Base-by-base conservation (phyloP, 2,113 vertebrate genomes). In the Brachyistius frenatus region DNA sequence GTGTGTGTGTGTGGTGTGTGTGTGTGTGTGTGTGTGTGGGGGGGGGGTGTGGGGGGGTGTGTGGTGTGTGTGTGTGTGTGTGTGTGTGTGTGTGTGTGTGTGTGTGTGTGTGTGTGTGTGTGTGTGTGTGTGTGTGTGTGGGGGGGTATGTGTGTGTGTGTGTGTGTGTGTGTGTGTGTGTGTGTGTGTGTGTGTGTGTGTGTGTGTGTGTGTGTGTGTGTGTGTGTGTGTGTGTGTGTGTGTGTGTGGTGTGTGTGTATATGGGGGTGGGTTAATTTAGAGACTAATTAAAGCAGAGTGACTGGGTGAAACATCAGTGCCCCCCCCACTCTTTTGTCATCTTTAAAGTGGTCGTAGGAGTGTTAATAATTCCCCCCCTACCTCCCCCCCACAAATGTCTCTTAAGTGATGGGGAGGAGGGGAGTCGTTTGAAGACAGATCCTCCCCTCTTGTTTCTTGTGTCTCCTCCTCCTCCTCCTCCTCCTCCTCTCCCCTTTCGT, bases 341-440 rank as follows among this genome's bases (percentile, higher is more conserved):
- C 95, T 93, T 93, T 95, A 95, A 96, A 94, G 93, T 91, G 94
- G 85, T 89, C 91, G 84, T 30, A 88, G 93, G 87, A 91, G 93
- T 93, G 87, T 94, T 95, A 88, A 95, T 93, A 95, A 96, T 95
- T 82, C 84, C 71, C 72, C 73, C 83, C 63, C 44, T 31, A 71
- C 72, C 86, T 79, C 73, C 83, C 63, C 44, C 31, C 62, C 9
- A 83, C 23, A 89, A 88, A 91, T 92, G 94, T 91, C 69, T 77
- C 76, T 89, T 87, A 94, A 93, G 93, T 92, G 89, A 92, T 66
- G 81, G 77, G 86, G 78, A 92, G 88, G 92, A 80, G 78, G 78
- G 86, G 36, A 7, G 31, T 62, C 64, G 84, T 91, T 92, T 91
- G 86, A 80, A 88, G 89, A 74, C 80, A 65, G 83, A 86, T 87